Evolutionary conservation across 2,797 vertebrate genomes (phyloP).

Genomic region (Anguilla pacifica): DNA sequence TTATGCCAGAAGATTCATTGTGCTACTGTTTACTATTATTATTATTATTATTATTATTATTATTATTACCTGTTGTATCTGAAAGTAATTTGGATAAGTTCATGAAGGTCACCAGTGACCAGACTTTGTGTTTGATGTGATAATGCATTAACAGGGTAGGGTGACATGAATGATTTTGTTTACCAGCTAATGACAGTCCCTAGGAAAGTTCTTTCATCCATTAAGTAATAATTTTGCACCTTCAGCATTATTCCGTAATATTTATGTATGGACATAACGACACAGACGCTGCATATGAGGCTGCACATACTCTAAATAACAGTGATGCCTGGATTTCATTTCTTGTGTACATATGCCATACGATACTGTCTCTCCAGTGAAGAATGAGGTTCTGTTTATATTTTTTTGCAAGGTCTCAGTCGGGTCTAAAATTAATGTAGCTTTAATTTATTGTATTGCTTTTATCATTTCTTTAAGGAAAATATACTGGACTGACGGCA

Average conservation of each 20-base stretch:
- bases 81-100: not conserved
- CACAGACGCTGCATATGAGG: no score
- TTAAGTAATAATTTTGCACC: not conserved
- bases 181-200: not conserved
- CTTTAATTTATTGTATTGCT: conserved; percentile 20
- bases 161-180: not conserved
- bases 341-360: not conserved
- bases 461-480: conserved; percentile 71
- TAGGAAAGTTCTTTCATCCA: not conserved
- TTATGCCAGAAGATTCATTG: no score
- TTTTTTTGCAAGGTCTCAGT: not conserved
- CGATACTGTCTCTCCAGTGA: not conserved
- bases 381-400: not conserved
- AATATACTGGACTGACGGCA: conserved; percentile 97
- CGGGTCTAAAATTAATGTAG: conserved; percentile 7
- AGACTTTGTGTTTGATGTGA: no score
- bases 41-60: no score
- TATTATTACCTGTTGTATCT: no score
- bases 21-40: no score
- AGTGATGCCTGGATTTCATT: not conserved
- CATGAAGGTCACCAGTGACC: not conserved
- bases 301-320: not conserved
- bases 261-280: no score
- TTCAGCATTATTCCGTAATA: not conserved
- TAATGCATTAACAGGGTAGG: not conserved